Conservation (phyloP, 2,113 vertebrate species). For the Etheostoma cragini region DNA sequence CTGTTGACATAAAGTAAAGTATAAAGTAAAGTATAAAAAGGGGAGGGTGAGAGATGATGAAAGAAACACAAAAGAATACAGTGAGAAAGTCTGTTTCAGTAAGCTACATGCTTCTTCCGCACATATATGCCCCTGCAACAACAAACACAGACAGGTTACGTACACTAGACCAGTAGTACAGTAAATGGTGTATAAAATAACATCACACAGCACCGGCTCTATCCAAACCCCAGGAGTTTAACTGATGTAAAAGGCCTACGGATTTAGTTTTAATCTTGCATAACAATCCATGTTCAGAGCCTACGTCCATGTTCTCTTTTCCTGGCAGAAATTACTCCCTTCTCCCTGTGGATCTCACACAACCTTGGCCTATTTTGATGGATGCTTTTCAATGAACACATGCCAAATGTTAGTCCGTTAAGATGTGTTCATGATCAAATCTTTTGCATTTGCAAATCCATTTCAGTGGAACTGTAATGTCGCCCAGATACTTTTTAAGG, state of each 20-base stretch:
- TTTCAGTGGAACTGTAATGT: background rate
- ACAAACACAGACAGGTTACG: background rate
- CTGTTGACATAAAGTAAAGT: slow-evolving; percentile 77
- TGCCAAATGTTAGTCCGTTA: slow-evolving; percentile 5
- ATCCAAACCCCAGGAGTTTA: slow-evolving; percentile 21
- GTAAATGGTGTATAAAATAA: slow-evolving; percentile 8
- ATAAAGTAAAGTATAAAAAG: slow-evolving; percentile 9
- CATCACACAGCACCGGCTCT: slow-evolving; percentile 4
- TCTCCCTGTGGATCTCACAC: slow-evolving; percentile 60
- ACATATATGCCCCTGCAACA: background rate
- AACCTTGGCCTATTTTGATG: slow-evolving; percentile 72
- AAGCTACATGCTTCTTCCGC: slow-evolving; percentile 24
- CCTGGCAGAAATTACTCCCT: slow-evolving; percentile 45
- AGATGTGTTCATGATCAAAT: slow-evolving; percentile 5
- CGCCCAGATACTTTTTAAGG: background rate
- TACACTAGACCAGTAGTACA: background rate
- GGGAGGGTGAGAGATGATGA: slow-evolving; percentile 38
- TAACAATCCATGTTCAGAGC: slow-evolving; percentile 35
- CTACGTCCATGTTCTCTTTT: slow-evolving; percentile 52
- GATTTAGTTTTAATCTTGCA: slow-evolving; percentile 35
- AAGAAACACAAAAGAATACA: slow-evolving; percentile 20
- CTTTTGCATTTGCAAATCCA: background rate
- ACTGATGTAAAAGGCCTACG: slow-evolving; percentile 15
- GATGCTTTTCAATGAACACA: slow-evolving; percentile 22
- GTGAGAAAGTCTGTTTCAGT: slow-evolving; percentile 29